phyloP scores from a whole-genome alignment of 2,113 vertebrate species.

The Paramormyrops kingsleyae region DNA sequence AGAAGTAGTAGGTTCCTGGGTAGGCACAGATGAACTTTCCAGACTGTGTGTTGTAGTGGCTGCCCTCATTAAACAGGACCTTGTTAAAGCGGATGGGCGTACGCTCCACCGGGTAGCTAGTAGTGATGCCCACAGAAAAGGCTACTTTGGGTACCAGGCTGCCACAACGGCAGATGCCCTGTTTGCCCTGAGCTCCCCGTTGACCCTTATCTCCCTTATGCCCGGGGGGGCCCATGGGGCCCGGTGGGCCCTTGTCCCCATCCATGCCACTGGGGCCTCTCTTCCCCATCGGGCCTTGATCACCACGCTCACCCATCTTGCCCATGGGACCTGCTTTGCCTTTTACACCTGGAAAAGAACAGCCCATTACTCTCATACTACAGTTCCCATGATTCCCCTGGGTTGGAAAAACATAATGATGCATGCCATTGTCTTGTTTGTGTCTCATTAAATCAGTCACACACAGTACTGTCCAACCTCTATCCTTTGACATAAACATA shows the following conservation, averaged over 20 bases:
- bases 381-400: background rate
- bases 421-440: background rate
- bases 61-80: slow-evolving; percentile 86
- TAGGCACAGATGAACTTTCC: slow-evolving; percentile 95
- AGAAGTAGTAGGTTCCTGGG: slow-evolving; percentile 93
- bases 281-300: slow-evolving; percentile 81
- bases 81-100: slow-evolving; percentile 91
- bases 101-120: slow-evolving; percentile 86
- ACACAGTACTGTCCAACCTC: background rate
- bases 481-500: background rate
- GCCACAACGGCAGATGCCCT: slow-evolving; percentile 83
- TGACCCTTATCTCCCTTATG: slow-evolving; percentile 77
- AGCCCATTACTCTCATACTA: background rate
- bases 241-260: slow-evolving; percentile 69
- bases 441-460: background rate
- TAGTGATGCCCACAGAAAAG: slow-evolving; percentile 94
- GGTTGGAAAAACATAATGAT: background rate
- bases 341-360: slow-evolving; percentile 74
- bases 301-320: slow-evolving; percentile 77
- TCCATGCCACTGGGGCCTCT: slow-evolving; percentile 71
- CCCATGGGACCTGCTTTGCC: slow-evolving; percentile 81
- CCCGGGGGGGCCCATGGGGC: slow-evolving; percentile 66
- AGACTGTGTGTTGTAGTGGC: slow-evolving; percentile 82
- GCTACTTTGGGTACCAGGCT: slow-evolving; percentile 85
- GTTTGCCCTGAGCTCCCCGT: slow-evolving; percentile 66